These are phyloP conservation scores for Drosophila erecta DNA, from an alignment of 1,140 invertebrate genomes.

Conservation along the genomic window DNA sequence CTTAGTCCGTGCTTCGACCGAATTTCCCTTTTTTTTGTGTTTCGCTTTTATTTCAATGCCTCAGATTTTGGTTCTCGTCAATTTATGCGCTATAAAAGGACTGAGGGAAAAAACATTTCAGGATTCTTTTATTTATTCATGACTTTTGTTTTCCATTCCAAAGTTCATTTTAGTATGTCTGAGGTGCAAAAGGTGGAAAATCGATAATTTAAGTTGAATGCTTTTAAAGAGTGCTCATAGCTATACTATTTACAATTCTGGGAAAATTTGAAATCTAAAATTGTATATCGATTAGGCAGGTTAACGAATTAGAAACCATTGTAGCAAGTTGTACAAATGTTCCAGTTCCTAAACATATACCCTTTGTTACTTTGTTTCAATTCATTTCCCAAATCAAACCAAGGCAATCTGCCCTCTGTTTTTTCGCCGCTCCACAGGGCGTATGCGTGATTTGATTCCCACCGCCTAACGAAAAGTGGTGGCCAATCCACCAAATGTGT, in stretches of 20 bases:
- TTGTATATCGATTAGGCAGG: no score
- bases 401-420: slow-evolving; percentile 11
- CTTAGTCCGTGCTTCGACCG: slow-evolving; percentile 17
- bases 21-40: slow-evolving; percentile 52
- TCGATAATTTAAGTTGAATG: slow-evolving; percentile 35
- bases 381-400: slow-evolving; percentile 21
- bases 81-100: slow-evolving; percentile 73
- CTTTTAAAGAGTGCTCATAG: neutral
- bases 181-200: slow-evolving; percentile 32
- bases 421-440: slow-evolving; percentile 36
- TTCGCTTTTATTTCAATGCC: slow-evolving; percentile 64
- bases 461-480: slow-evolving; percentile 30
- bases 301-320: no score
- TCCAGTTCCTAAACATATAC: no score
- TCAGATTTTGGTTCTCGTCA: slow-evolving; percentile 70
- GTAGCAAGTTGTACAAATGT: no score
- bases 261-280: no score
- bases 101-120: slow-evolving; percentile 38
- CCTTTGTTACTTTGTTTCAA: neutral
- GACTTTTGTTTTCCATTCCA: slow-evolving; percentile 58
- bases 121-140: slow-evolving; percentile 66
- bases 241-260: no score
- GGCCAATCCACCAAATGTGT: slow-evolving; percentile 24
- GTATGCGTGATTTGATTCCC: slow-evolving; percentile 65
- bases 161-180: slow-evolving; percentile 19